Base-by-base conservation (phyloP, 2,113 vertebrate genomes). In the Rallus limicola region DNA sequence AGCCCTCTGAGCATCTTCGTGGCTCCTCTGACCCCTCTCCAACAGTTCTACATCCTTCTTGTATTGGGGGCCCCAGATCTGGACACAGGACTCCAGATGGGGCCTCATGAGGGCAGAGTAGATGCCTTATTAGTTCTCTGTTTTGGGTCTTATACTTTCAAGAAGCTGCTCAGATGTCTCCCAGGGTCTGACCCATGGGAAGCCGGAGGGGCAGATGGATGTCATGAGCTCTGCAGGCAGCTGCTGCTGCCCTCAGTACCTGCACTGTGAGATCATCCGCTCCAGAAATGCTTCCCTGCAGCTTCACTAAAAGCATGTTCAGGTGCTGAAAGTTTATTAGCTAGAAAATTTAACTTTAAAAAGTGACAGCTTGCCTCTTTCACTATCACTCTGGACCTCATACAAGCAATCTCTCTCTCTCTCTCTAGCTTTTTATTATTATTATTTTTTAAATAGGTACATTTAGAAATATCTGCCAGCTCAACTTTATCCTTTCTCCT, bases 231-330 rank as follows among this genome's bases (percentile, higher is more conserved):
- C 46, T 14, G 58, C 31, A 48, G 31, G n/a, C 34, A 67, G 59
- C 55, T 63, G 14, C 13, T 3, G 6, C 40, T 26, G 44, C n/a
- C 20, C n/a, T 24, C 42, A 3, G 31, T 19, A 25, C 40, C 38
- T 20, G 21, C 33, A 7, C 1, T 2, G 17, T 1, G 1, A 48
- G 10, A 24, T 50, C 15, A 7, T 28, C 26, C 2, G 1, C 46
- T 56, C 55, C 71, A 40, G 38, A 88, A 64, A 58, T 3, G 1
- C 40, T 69, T 64, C 40, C 79, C 53, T 1, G 1, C 21, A 28
- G 8, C 25, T 33, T 64, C 24, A 52, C 34, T 46, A 55, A 31
- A 28, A 82, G 62, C 42, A 52, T 24, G 3, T 31, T 24, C 52
- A 46, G 46, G 29, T 52, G 21, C 44, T n/a, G 14, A 38, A 42